Evolutionary conservation across 1,140 invertebrate genomes (phyloP), one percentile per base, ranked within the genome.

Genomic region (Monochamus saltuarius): DNA sequence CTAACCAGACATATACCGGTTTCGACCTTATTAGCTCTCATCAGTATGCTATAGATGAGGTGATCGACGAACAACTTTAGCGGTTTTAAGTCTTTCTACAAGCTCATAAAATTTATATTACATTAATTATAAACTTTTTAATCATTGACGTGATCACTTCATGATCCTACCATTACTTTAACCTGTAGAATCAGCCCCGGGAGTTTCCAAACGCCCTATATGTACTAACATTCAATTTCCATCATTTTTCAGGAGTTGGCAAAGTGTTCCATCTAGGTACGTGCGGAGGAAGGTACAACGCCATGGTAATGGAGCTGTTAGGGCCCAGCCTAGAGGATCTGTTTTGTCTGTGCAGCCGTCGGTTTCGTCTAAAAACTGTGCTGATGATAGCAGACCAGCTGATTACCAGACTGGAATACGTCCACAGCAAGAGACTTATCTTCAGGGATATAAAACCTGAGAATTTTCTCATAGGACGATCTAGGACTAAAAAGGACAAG

Each of bases 331-430:
- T 92, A 63, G 90, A 92, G 79, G 90, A 92, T 78, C 79, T 92
- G 45, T 92, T 92, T 80, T 89, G 78, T 66, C 75, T 89, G 64
- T 92, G 89, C 80, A 86, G 88, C 72, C 81, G 89, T 66, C 86
- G 87, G 78, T 92, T 92, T 79, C 82, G 84, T 62, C 77, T 91
- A 56, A 92, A 92, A 81, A 91, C 89, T 64, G 88, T 91, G 59
- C 78, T 90, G 63, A 88, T 91, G 87, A 83, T 91, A 66, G 87
- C 89, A 51, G 84, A 91, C 73, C 89, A 92, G 78, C 86, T 98
- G 81, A 84, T 95, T 77, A 88, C 92, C 83, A 89, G 97, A 82
- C 98, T 99, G 87, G 97, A 99, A 84, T 99, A 96, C 85, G 96
- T 99, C 75, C 97, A 99, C 84, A 94, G 91, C 76, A 72, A 70